Base-by-base conservation (phyloP, 1,140 invertebrate species). In the Cotesia vestalis region DNA sequence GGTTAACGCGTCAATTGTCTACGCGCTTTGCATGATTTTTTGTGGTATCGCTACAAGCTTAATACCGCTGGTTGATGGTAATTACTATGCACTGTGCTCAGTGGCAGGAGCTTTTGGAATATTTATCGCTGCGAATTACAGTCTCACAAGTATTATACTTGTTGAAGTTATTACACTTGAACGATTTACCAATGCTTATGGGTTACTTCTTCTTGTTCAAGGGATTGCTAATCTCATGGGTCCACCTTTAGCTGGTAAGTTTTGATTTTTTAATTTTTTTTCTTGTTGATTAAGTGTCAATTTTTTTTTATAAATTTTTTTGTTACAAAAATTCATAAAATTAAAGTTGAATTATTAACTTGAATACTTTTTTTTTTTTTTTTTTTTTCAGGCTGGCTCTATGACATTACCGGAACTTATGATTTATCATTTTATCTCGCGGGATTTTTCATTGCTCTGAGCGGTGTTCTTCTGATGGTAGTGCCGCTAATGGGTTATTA, bases 121-220 rank as follows among this genome's bases (percentile, higher is more conserved):
- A 73, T 92, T 93, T 78, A 95, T 96, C 75, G 94, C 94, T 4
- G 94, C 94, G 9, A 96, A 96, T 83, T 96, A 96, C 85, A 93
- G 94, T 6, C 88, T 96, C 3, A 94, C 94, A 8, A 94, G 93
- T 75, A 94, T 95, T 74, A 96, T 96, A 69, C 87, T 96, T 35
- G 94, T 96, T 20, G 93, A 96, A 79, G 85, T 95, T 74, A 94
- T 95, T 70, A 92, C 94, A 4, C 79, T 97, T 35, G 95, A 97
- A 76, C 89, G 92, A 78, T 96, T 98, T 79, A 95, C 95, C 0
- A 95, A 94, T 79, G 95, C 95, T 3, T 97, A 97, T 80, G 96
- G 96, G 9, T 86, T 97, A 70, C 83, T 97, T 46, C 85, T 96
- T 66, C 87, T 97, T 3, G 94, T 96, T 67, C 95, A 97, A 84